Conservation (phyloP, 2,888 invertebrate species). For the Drosophila glabriapex region DNA sequence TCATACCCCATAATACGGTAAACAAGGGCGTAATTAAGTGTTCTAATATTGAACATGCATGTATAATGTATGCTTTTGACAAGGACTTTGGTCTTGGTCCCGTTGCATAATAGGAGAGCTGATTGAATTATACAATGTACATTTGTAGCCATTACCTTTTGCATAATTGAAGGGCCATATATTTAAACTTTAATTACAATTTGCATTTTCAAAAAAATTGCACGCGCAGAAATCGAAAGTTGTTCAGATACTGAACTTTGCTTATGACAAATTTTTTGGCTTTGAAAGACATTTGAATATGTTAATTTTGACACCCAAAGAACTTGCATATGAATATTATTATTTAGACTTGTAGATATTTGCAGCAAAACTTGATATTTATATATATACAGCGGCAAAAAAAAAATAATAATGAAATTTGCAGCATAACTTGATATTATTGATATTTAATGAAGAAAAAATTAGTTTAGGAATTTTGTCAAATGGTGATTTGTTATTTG, state of each 20-base stretch:
- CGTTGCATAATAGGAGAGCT: background rate
- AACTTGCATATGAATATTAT: background rate
- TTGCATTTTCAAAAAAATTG: background rate
- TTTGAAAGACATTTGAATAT: background rate
- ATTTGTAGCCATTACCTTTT: background rate
- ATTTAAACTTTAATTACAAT: background rate
- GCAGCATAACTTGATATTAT: no score
- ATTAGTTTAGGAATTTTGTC: background rate
- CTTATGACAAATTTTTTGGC: background rate
- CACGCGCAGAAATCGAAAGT: background rate
- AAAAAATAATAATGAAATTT: no score
- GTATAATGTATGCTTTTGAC: background rate
- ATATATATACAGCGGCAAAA: background rate
- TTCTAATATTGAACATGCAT: background rate
- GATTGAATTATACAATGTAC: background rate
- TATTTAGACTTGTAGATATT: background rate
- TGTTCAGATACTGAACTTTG: background rate
- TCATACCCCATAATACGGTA: background rate
- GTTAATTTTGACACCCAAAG: background rate
- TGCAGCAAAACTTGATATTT: background rate
- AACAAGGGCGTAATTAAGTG: background rate
- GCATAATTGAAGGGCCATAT: background rate
- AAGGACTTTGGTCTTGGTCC: background rate
- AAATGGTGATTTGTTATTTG: background rate
- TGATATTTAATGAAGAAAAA: background rate